Base-by-base conservation (phyloP, 1,140 invertebrate species). In the Cheumatopsyche charites region DNA sequence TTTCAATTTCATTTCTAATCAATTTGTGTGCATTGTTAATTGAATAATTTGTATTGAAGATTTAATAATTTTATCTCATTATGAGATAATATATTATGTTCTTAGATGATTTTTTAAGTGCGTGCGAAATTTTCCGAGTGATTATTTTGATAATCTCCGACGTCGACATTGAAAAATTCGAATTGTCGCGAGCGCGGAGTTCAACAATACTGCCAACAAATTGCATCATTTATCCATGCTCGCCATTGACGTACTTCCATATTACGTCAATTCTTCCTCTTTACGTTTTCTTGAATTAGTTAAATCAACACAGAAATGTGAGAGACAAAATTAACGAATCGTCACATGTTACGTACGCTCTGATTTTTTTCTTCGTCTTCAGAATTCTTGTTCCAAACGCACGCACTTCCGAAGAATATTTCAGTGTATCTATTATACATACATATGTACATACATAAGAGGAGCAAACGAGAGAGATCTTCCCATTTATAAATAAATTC, bases 351-450 rank as follows among this genome's bases (percentile, higher is more conserved):
- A 17, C 47, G 47, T 15, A 52, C 47, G 47, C n/a, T n/a, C n/a
- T 52, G 47, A 17, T 52, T 9, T 36, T 36, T 36, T 36, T n/a
- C n/a, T n/a, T n/a, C n/a, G n/a, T n/a, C n/a, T 36, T 36, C 29
- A 36, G 29, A 3, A 15, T 52, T 15, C 19, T 9, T 15, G 47
- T 52, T 19, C 47, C 15, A 9, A 17, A 6, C 15, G 19, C 19
- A 52, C 47, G 47, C 47, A 52, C 47, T 52, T 17, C 47, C 9
- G 23, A 62, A 12, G 23, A 62, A 13, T 62, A 13, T 62, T 62
- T 62, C 58, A 25, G 19, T 5, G 12, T 62, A n/a, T 1, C 29
- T 62, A n/a, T n/a, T n/a, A n/a, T n/a, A n/a, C n/a, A n/a, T n/a
- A n/a, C n/a, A n/a, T n/a, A n/a, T n/a, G n/a, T n/a, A n/a, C n/a